Evolutionary conservation across 2,888 invertebrate genomes (phyloP), one percentile per base, ranked within the genome.

Genomic region (Orchesella flavescens): DNA sequence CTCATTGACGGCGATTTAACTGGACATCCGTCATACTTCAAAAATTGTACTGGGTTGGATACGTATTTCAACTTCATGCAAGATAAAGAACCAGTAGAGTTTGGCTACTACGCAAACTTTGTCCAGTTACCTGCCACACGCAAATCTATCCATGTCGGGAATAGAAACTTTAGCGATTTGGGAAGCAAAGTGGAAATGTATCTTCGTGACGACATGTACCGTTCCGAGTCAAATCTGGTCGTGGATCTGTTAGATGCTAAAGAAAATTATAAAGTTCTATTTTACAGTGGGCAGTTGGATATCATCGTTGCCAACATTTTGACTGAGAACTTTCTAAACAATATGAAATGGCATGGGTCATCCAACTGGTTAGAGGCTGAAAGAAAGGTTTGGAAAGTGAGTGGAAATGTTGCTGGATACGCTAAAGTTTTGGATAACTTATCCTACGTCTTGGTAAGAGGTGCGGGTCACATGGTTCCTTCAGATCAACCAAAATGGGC

Each of bases 251-350:
- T 95, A 0, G 91, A 93, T 53, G 90, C 87, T 13, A 75, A 76
- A 21, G 86, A 87, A 46, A 53, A 93, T 87, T 95, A 94, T 89
- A 91, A 92, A 89, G 93, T 96, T 17, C 92, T 97, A 63, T 92
- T 97, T 84, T 97, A 97, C 90, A 97, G 94, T 89, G 97, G 97
- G 0, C 97, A 97, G 89, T 90, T 97, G 86, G 97, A 98, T 90
- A 94, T 97, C 15, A 96, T 97, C 86, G 95, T 97, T 0, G 96
- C 96, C 0, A 96, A 96, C 90, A 96, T 96, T 0, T 89, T 96
- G 71, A 97, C 97, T 0, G 92, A 94, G 21, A 94, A 94, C 89
- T 96, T 95, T 90, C 90, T 97, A 44, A 91, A 92, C 86, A 92
- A 93, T 73, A 91, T 96, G 0, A 92, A 94, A 63, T 96, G 96